Evolutionary conservation across 2,888 invertebrate species (phyloP).

Genomic region (Cryptocephalus moraei): DNA sequence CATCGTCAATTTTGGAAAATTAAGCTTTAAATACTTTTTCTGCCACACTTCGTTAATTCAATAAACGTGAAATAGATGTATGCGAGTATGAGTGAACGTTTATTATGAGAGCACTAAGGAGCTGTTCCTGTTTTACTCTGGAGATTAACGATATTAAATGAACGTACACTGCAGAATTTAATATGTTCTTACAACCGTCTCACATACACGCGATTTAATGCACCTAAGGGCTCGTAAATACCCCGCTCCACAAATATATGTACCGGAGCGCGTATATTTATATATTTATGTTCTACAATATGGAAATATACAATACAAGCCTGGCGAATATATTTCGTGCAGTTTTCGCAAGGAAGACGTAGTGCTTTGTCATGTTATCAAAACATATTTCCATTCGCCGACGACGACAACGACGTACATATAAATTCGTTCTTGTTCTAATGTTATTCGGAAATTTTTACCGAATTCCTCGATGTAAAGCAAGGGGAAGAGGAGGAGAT

Average conservation of each 20-base stretch:
- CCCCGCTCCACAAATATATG: slow-evolving; percentile 32
- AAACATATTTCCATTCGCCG: slow-evolving; percentile 15
- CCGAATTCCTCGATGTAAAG: not conserved
- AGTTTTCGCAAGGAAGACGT: slow-evolving; percentile 23
- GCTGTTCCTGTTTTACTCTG: too few species aligned
- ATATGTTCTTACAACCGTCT: too few species aligned
- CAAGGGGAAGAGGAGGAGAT: too few species aligned
- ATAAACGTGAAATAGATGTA: too few species aligned
- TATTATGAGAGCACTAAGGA: too few species aligned
- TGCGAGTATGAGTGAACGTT: too few species aligned
- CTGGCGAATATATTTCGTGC: slow-evolving; percentile 25
- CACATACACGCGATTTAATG: slow-evolving; percentile 29
- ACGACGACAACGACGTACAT: not conserved
- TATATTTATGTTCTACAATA: slow-evolving; percentile 37
- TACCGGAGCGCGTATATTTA: slow-evolving; percentile 29
- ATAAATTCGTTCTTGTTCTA: not conserved
- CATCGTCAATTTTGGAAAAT: too few species aligned
- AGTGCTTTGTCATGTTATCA: slow-evolving; percentile 30
- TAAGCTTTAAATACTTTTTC: too few species aligned
- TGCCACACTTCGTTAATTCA: too few species aligned
- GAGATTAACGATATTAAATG: too few species aligned
- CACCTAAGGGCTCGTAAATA: slow-evolving; percentile 32
- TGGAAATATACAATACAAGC: slow-evolving; percentile 35
- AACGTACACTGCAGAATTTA: too few species aligned
- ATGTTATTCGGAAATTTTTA: not conserved